Evolutionary conservation across 2,113 vertebrate species (phyloP).

Genomic region (Crocuta crocuta): DNA sequence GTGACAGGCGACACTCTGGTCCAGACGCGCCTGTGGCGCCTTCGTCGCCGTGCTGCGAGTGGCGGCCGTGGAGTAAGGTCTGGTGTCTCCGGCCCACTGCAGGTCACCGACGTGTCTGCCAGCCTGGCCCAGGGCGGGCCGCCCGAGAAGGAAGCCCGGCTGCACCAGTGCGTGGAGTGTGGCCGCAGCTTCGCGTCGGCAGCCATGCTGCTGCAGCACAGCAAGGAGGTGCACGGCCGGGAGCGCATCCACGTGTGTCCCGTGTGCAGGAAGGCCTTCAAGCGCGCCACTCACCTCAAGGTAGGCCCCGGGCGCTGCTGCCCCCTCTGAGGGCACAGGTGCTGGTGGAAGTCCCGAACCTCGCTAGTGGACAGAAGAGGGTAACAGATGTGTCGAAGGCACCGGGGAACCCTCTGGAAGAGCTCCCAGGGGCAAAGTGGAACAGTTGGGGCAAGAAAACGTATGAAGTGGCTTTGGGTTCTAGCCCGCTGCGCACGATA

Average conservation of each 20-base stretch:
- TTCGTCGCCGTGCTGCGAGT: too few relatives aligned
- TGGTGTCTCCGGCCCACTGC: neutral
- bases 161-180: slow-evolving; percentile 95
- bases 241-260: slow-evolving; percentile 95
- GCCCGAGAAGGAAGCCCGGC: slow-evolving; percentile 86
- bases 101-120: slow-evolving; percentile 89
- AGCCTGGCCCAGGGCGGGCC: slow-evolving; percentile 85
- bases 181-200: slow-evolving; percentile 90
- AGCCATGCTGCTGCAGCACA: slow-evolving; percentile 92
- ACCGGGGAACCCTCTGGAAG: neutral
- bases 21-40: fast-evolving
- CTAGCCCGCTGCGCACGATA: too few relatives aligned
- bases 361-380: neutral
- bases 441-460: neutral
- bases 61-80: fast-evolving
- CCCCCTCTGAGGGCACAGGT: neutral
- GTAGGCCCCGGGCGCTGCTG: slow-evolving; percentile 79
- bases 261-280: slow-evolving; percentile 97
- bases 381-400: neutral
- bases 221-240: slow-evolving; percentile 90
- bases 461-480: too few relatives aligned
- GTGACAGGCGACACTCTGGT: too few relatives aligned
- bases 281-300: slow-evolving; percentile 98
- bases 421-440: neutral
- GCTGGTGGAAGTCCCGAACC: fast-evolving